phyloP scores from a whole-genome alignment of 2,797 vertebrate species.

The Botia kubotai region DNA sequence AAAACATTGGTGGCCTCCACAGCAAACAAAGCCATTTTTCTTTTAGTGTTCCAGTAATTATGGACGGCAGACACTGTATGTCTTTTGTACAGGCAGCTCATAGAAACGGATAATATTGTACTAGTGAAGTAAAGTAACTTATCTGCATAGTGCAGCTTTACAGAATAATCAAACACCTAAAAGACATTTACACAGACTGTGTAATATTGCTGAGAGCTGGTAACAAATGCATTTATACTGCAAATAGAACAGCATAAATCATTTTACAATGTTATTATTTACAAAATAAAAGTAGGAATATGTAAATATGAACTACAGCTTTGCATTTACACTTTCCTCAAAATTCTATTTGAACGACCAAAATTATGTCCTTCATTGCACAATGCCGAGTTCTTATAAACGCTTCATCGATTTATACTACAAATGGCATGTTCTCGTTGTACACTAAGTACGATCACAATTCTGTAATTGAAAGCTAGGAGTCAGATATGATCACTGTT shows the following conservation, averaged over 20 bases:
- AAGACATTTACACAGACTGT: not conserved
- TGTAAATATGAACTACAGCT: not conserved
- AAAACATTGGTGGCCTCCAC: too few species aligned
- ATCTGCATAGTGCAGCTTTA: not conserved
- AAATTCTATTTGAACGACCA: not conserved
- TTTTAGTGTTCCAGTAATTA: too few species aligned
- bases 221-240: not conserved
- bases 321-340: not conserved
- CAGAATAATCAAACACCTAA: not conserved
- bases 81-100: not conserved
- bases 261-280: not conserved
- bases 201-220: not conserved
- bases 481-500: not conserved
- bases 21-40: too few species aligned
- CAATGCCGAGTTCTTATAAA: too few species aligned
- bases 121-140: not conserved
- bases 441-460: not conserved
- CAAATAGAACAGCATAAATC: not conserved
- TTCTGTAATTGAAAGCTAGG: not conserved
- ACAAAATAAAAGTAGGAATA: not conserved
- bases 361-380: not conserved
- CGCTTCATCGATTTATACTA: not conserved
- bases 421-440: not conserved
- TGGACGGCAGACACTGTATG: not conserved
- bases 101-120: constrained; percentile 3